phyloP scores from a whole-genome alignment of 2,797 vertebrate species.

The Mus spretus region DNA sequence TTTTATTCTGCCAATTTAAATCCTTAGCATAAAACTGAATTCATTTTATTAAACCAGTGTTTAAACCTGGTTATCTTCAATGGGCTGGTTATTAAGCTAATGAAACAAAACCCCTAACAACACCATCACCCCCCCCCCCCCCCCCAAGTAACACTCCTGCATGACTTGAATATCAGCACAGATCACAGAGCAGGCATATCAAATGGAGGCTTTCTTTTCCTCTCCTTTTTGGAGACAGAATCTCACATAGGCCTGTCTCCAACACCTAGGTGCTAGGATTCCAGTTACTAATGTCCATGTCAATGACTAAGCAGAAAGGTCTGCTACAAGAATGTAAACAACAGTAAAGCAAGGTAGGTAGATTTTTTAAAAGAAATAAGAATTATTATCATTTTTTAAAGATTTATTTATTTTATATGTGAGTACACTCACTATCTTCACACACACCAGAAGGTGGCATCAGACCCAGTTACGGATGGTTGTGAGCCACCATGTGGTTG shows the following conservation, averaged over 20 bases:
- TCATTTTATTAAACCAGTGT: slow-evolving; percentile 58
- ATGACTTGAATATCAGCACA: slow-evolving; percentile 28
- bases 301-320: slow-evolving; percentile 8
- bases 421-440: not conserved
- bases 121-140: not conserved
- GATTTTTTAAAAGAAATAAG: not conserved
- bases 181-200: not conserved
- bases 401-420: not conserved
- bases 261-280: not conserved
- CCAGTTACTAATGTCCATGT: not conserved
- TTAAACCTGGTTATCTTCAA: slow-evolving; percentile 55
- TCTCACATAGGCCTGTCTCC: not conserved
- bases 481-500: not conserved
- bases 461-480: not conserved
- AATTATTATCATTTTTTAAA: not conserved
- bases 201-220: slow-evolving; percentile 7
- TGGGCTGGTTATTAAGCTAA: slow-evolving; percentile 23
- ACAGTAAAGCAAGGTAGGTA: not conserved
- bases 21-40: slow-evolving; percentile 69
- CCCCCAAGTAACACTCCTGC: not conserved
- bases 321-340: slow-evolving; percentile 42
- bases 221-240: not conserved
- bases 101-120: not conserved
- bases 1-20: slow-evolving; percentile 82
- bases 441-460: not conserved